Base-by-base conservation (phyloP, 1,140 invertebrate genomes). In the Danaus plexippus region DNA sequence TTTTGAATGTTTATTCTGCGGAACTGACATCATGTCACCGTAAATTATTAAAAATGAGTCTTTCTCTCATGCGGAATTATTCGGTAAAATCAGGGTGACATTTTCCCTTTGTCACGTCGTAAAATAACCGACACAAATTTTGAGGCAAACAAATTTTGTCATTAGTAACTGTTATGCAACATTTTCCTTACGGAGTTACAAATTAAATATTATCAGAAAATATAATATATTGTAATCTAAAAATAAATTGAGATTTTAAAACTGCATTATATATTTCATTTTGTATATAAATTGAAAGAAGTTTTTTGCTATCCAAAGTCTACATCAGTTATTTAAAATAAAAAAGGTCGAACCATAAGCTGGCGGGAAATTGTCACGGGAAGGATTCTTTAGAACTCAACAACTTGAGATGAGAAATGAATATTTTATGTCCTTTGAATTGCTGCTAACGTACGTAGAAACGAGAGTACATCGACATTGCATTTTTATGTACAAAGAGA, bases 31-130 rank as follows among this genome's bases (percentile, higher is more conserved):
- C 43, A 51, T 47, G 63, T 63, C 59, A 40, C 52, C 54, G 48
- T 51, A 68, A 67, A 70, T 68, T 66, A 70, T 66, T 52, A 63
- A 66, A 64, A 70, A 66, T 62, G 62, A 64, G 47, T 60, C 60
- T 64, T 61, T 62, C 48, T 43, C 52, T 47, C 46, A 54, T 57
- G 44, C 46, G 48, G 48, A 65, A 63, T 66, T 57, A 54, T 63
- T 46, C 55, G 11, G 11, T 53, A 60, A 61, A 12, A 54, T 47
- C 43, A 41, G 47, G 61, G 22, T 54, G 58, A 59, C 61, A 42
- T 57, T 60, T 54, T 61, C 58, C 22, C 58, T 60, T 57, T 64
- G 48, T 57, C 59, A 58, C 51, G 22, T 32, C 22, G 22, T 32
- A 32, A 32, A 32, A 32, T 32, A 32, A 32, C 22, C 22, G 22